Evolutionary conservation across 2,888 invertebrate genomes (phyloP).

Genomic region (Epinotia demarniana): DNA sequence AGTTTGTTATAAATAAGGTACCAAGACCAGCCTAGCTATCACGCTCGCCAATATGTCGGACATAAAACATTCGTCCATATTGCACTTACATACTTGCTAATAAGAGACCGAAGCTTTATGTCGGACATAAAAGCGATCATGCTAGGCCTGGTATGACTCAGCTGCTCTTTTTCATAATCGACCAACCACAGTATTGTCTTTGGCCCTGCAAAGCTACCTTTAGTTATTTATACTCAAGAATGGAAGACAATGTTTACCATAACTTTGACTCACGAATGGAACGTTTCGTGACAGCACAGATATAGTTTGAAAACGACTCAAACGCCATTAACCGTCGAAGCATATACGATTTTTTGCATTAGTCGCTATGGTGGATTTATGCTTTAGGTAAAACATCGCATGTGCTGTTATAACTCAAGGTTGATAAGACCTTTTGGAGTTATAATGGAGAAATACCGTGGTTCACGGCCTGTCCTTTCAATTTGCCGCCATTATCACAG

Average conservation of each 20-base stretch:
- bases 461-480: slow-evolving; percentile 38
- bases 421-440: slow-evolving; percentile 6
- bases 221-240: slow-evolving; percentile 15
- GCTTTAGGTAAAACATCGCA: neutral
- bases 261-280: slow-evolving; percentile 26
- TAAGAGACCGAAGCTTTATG: too few relatives aligned
- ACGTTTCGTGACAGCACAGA: slow-evolving; percentile 12
- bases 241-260: slow-evolving; percentile 30
- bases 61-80: too few relatives aligned
- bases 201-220: slow-evolving; percentile 10
- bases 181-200: neutral
- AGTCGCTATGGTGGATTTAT: neutral
- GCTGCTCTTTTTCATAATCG: slow-evolving; percentile 12
- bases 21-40: too few relatives aligned
- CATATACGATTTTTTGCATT: neutral
- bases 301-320: neutral
- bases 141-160: neutral
- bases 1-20: too few relatives aligned
- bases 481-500: slow-evolving; percentile 31
- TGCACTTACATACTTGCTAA: too few relatives aligned
- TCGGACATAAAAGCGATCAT: too few relatives aligned
- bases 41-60: too few relatives aligned
- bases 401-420: slow-evolving; percentile 1
- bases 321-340: neutral
- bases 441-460: slow-evolving; percentile 34